phyloP scores from a whole-genome alignment of 2,113 vertebrate genomes.

The Charadrius vociferus region DNA sequence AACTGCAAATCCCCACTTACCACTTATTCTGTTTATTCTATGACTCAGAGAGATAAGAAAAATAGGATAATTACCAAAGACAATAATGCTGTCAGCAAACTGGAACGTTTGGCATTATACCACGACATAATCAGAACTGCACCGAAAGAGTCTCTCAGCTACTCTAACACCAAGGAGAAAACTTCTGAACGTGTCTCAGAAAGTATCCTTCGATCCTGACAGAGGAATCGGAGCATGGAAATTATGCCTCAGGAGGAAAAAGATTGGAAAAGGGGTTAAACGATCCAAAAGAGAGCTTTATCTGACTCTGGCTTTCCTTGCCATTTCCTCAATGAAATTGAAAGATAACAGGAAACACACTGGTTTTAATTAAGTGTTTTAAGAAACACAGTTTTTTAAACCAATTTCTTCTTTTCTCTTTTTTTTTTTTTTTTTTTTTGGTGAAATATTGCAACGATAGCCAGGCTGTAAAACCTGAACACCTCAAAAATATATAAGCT shows the following conservation, averaged over 20 bases:
- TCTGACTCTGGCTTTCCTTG: background rate
- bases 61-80: background rate
- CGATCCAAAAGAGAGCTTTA: background rate
- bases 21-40: background rate
- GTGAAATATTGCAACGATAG: background rate
- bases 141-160: background rate
- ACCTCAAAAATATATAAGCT: background rate
- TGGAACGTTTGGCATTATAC: background rate
- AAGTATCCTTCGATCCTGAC: background rate
- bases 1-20: background rate
- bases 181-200: background rate
- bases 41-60: background rate
- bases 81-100: background rate
- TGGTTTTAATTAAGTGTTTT: background rate
- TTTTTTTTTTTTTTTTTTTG: background rate
- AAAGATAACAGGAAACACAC: background rate
- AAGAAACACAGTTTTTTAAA: background rate
- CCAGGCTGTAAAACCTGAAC: background rate
- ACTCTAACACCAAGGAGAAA: background rate
- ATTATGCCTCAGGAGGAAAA: background rate
- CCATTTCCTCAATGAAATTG: background rate
- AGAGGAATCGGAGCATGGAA: background rate
- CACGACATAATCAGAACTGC: background rate
- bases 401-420: background rate
- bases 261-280: background rate